phyloP scores from a whole-genome alignment of 2,113 vertebrate genomes.

The Misgurnus mizolepis region DNA sequence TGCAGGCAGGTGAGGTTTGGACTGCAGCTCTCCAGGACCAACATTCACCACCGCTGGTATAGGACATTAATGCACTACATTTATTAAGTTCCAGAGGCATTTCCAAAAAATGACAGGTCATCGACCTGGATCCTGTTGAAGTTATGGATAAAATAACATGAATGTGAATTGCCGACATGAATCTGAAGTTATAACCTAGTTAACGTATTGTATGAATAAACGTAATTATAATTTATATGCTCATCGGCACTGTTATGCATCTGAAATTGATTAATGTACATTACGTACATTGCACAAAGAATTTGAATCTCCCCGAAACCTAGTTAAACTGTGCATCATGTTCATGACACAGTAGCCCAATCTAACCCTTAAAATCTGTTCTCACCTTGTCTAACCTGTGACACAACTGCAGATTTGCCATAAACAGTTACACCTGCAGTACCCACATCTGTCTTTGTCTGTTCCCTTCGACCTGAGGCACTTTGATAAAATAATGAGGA shows the following conservation, averaged over 20 bases:
- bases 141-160: too few relatives aligned
- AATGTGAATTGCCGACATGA: too few relatives aligned
- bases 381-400: slow-evolving; percentile 2
- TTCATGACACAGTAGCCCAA: background rate
- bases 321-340: background rate
- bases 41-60: too few relatives aligned
- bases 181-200: too few relatives aligned
- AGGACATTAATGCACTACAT: too few relatives aligned
- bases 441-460: slow-evolving; percentile 38
- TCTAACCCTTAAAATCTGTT: background rate
- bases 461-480: slow-evolving; percentile 18
- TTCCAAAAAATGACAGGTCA: too few relatives aligned
- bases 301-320: background rate
- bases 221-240: too few relatives aligned
- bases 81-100: too few relatives aligned
- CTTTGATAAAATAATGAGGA: slow-evolving; percentile 31
- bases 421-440: slow-evolving; percentile 42
- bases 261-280: background rate
- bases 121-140: too few relatives aligned
- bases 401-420: slow-evolving; percentile 2
- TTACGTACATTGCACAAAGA: background rate
- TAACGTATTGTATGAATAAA: too few relatives aligned
- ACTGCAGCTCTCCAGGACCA: too few relatives aligned
- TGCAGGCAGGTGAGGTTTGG: too few relatives aligned
- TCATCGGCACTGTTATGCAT: background rate